Base-by-base conservation (phyloP, 2,113 vertebrate species). In the Clupea harengus region DNA sequence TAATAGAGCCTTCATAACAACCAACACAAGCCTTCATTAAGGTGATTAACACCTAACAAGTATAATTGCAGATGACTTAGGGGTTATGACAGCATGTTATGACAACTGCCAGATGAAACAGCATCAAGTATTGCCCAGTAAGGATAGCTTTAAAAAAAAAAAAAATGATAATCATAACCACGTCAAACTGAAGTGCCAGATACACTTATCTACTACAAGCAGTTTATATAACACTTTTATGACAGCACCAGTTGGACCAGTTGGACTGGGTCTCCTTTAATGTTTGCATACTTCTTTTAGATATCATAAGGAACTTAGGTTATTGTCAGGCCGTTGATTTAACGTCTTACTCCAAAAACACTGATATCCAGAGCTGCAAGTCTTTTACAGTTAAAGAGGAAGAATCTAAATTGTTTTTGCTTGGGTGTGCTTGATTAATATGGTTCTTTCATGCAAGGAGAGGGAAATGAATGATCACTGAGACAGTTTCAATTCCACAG, bases 401-500 rank as follows among this genome's bases (percentile, higher is more conserved):
- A 78, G 28, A 32, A 32, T 17, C 28, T 32, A 78, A 78, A 39
- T 32, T 78, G 25, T 32, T 78, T 75, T 75, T 75, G 67, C 28
- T 28, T 78, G 72, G 11, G 17, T 78, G 25, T 39, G 4, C 32
- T 44, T 78, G 72, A 78, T 78, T 78, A 78, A 78, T 78, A 78
- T 39, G 32, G 72, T 44, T 78, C 39, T 78, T 78, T 78, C 72
- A 39, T 78, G 32, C 25, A 78, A 78, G 72, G 82, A 1, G 49
- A 0, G 64, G 81, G 49, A 85, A 83, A 78, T 78, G 2, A 83
- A 85, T 39, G 83, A 60, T 25, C 52, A 82, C 45, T 22, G 45
- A 17, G 15, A 64, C 52, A 57, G 52, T 89, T 52, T 57, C 45
- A 60, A 89, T 82, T 84, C 50, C 13, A 45, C 64, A 81, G 88